phyloP scores from a whole-genome alignment of 2,888 invertebrate genomes.

The Cataglyphis altisquamis region DNA sequence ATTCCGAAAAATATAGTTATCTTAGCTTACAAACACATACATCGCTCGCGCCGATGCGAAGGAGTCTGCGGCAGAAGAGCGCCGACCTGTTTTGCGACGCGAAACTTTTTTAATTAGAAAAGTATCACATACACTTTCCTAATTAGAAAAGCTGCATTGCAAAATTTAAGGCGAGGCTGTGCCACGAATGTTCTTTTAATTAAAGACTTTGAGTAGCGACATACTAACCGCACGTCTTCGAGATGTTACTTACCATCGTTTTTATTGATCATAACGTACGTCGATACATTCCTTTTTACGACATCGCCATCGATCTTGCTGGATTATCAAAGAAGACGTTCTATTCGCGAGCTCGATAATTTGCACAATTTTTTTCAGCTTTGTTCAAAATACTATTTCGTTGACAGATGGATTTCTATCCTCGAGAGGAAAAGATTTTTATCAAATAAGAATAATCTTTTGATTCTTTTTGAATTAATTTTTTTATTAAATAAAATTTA shows the following conservation, averaged over 20 bases:
- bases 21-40: not conserved
- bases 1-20: slow-evolving; percentile 4
- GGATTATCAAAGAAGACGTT: slow-evolving; percentile 50
- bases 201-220: slow-evolving; percentile 66
- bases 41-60: slow-evolving; percentile 12
- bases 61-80: slow-evolving; percentile 15
- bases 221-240: slow-evolving; percentile 50
- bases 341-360: slow-evolving; percentile 39
- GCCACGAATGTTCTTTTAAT: slow-evolving; percentile 68
- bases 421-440: slow-evolving; percentile 2
- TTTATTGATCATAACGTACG: slow-evolving; percentile 65
- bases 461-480: not conserved
- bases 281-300: slow-evolving; percentile 74
- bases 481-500: not conserved
- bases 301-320: slow-evolving; percentile 63
- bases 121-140: slow-evolving; percentile 64
- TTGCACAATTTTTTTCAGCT: slow-evolving; percentile 4
- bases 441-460: slow-evolving; percentile 6
- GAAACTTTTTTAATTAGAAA: slow-evolving; percentile 76
- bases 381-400: slow-evolving; percentile 21
- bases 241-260: slow-evolving; percentile 59
- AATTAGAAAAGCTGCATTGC: slow-evolving; percentile 70
- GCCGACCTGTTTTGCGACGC: slow-evolving; percentile 60
- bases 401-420: slow-evolving; percentile 21
- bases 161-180: slow-evolving; percentile 66